Conservation (phyloP, 2,113 vertebrate genomes). For the Ptyas mucosa region DNA sequence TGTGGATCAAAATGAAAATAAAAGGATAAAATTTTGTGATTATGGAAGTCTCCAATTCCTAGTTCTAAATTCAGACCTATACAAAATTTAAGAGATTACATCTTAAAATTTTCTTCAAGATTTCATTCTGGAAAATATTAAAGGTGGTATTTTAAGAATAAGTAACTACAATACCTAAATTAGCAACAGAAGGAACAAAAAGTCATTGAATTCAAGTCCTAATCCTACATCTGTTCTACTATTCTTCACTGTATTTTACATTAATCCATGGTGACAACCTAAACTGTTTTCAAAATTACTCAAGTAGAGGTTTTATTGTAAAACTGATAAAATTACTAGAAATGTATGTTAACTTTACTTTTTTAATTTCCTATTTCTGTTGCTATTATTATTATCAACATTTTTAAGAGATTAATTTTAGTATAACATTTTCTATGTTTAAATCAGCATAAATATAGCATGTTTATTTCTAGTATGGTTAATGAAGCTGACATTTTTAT, state of each 20-base stretch:
- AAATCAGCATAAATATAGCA: not conserved
- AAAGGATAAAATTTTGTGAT: conserved; percentile 2
- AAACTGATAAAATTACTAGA: not conserved
- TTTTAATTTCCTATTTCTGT: conserved; percentile 6
- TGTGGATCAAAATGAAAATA: conserved; percentile 5
- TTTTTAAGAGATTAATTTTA: not conserved
- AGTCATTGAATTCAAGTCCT: not conserved
- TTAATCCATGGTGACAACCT: not conserved
- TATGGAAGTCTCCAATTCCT: not conserved
- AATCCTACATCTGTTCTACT: not conserved
- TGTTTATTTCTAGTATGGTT: not conserved
- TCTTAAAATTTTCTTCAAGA: not conserved
- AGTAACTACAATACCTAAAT: not conserved
- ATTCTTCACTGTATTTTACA: not conserved
- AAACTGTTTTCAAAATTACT: not conserved
- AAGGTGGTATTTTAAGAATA: not conserved
- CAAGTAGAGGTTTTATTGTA: not conserved
- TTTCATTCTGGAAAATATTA: not conserved
- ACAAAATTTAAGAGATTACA: not conserved
- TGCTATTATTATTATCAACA: not conserved
- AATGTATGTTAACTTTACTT: not conserved
- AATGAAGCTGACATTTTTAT: not conserved
- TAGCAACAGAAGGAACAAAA: conserved; percentile 15
- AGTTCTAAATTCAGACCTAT: not conserved
- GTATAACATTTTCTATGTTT: not conserved